These are phyloP conservation scores for Ophiodon elongatus DNA, from an alignment of 2,113 vertebrate genomes.

Conservation along the genomic window DNA sequence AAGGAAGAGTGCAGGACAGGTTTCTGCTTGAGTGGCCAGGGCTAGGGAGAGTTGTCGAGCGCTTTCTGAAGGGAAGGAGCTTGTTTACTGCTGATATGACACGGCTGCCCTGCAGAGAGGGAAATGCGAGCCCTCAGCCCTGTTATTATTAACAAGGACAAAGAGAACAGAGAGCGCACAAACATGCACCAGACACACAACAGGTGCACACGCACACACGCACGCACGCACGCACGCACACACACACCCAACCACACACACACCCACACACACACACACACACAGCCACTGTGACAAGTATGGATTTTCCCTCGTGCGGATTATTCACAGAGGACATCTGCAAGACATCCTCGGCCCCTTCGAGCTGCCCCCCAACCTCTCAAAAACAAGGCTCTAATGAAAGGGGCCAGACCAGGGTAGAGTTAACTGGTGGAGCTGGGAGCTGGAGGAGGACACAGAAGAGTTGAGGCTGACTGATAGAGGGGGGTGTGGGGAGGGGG, in stretches of 20 bases:
- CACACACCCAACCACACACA: slow-evolving; percentile 17
- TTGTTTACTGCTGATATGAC: slow-evolving; percentile 89
- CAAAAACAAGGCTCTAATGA: slow-evolving; percentile 79
- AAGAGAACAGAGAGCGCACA: slow-evolving; percentile 84
- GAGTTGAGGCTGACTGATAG: slow-evolving; percentile 71
- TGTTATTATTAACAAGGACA: slow-evolving; percentile 92
- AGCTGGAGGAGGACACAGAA: slow-evolving; percentile 68
- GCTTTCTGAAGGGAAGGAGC: slow-evolving; percentile 84
- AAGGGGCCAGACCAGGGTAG: slow-evolving; percentile 65
- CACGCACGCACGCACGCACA: slow-evolving; percentile 17
- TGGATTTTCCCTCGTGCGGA: slow-evolving; percentile 83
- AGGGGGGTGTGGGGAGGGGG: background rate
- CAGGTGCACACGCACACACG: slow-evolving; percentile 20
- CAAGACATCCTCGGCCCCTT: slow-evolving; percentile 75
- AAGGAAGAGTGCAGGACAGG: slow-evolving; percentile 77
- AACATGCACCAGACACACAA: slow-evolving; percentile 71
- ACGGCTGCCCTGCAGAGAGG: slow-evolving; percentile 86
- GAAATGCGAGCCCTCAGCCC: slow-evolving; percentile 86
- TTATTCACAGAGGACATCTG: slow-evolving; percentile 86
- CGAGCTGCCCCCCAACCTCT: slow-evolving; percentile 70
- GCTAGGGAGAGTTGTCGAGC: slow-evolving; percentile 81
- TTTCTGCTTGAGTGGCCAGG: slow-evolving; percentile 88
- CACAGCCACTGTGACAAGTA: slow-evolving; percentile 85
- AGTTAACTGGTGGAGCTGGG: slow-evolving; percentile 69
- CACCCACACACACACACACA: slow-evolving; percentile 46